These are phyloP conservation scores for Cebidichthys violaceus DNA, from an alignment of 2,113 vertebrate species.

Conservation along the genomic window DNA sequence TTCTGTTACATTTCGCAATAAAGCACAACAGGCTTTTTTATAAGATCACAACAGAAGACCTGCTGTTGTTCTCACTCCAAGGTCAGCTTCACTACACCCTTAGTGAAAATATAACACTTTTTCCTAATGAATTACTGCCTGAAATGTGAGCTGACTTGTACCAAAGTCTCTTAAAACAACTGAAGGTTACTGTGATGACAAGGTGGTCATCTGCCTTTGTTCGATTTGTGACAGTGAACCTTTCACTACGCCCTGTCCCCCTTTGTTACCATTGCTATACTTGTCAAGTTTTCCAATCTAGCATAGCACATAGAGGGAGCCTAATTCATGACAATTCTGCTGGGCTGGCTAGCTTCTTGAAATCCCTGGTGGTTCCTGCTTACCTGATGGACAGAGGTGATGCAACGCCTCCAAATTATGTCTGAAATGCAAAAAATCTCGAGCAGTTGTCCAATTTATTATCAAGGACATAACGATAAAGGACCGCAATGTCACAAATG, in stretches of 20 bases:
- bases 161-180: not conserved
- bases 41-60: slow-evolving; percentile 27
- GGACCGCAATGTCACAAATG: not conserved
- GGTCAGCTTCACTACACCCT: slow-evolving; percentile 8
- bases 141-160: not conserved
- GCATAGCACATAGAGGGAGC: not conserved
- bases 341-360: not conserved
- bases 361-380: not conserved
- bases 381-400: not conserved
- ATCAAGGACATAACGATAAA: not conserved
- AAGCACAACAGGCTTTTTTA: slow-evolving; percentile 33
- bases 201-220: not conserved
- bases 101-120: not conserved
- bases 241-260: not conserved
- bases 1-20: slow-evolving; percentile 50
- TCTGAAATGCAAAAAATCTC: not conserved
- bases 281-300: not conserved
- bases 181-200: not conserved
- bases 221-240: not conserved
- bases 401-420: not conserved
- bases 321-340: too few species aligned
- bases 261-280: not conserved
- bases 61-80: slow-evolving; percentile 32
- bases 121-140: not conserved
- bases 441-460: not conserved